A percentile compares a stretch with the other conserved stretches of the same genome.
These are phyloP conservation scores for Coluber constrictor DNA, from an alignment of 2,797 vertebrate genomes.

Conservation along the genomic window DNA sequence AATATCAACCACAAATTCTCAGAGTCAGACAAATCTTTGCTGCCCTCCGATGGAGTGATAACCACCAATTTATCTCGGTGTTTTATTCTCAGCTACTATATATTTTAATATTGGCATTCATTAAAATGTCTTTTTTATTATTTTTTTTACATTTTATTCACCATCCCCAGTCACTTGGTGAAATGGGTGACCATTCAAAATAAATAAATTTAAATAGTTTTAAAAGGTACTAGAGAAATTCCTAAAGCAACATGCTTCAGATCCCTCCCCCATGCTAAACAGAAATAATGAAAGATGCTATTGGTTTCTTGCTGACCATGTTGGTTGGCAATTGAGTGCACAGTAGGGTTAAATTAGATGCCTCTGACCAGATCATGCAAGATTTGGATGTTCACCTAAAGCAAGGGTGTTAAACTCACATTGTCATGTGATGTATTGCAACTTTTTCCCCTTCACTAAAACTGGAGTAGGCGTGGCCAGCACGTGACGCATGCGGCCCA, in stretches of 20 bases:
- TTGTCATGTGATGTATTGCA: too few relatives aligned
- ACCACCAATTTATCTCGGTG: neutral
- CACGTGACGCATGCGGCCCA: too few relatives aligned
- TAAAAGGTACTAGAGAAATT: neutral
- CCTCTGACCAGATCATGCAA: neutral
- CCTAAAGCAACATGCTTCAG: neutral
- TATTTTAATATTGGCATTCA: neutral
- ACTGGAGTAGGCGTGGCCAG: too few relatives aligned
- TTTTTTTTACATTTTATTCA: neutral
- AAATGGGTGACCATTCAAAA: neutral
- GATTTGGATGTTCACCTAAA: neutral
- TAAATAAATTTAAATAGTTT: neutral
- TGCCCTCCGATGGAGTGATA: neutral
- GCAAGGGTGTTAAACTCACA: too few relatives aligned
- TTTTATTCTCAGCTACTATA: neutral
- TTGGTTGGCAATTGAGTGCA: neutral
- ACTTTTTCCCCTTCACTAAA: too few relatives aligned
- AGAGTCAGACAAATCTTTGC: neutral
- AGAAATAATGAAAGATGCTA: neutral
- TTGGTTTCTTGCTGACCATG: too few relatives aligned
- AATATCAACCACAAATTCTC: neutral
- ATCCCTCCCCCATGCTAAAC: neutral
- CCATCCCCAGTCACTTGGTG: neutral
- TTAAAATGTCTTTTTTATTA: neutral
- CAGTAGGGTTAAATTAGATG: neutral